Evolutionary conservation across 2,797 vertebrate genomes (phyloP).

Genomic region (Enteromius anoplus): DNA sequence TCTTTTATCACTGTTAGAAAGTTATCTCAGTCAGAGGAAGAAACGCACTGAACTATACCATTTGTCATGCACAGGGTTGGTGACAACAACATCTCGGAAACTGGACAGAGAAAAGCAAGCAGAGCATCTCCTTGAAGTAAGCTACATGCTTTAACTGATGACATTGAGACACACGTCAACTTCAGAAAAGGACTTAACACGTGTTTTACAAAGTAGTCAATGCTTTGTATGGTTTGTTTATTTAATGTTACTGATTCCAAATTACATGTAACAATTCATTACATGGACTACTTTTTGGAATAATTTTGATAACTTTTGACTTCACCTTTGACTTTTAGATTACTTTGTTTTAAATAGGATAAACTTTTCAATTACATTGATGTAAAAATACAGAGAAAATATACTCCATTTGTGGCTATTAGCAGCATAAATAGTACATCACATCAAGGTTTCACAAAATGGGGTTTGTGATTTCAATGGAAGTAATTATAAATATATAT

Average conservation of each 20-base stretch:
- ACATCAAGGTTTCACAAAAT: not conserved
- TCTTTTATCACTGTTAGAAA: slow-evolving; percentile 34
- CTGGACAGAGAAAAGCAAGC: slow-evolving; percentile 84
- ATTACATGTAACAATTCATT: no score
- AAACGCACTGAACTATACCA: not conserved
- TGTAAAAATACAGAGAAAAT: not conserved
- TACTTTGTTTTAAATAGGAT: not conserved
- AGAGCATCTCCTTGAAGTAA: slow-evolving; percentile 85
- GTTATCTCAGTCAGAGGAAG: not conserved
- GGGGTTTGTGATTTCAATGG: not conserved
- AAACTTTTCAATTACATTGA: not conserved
- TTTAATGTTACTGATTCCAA: no score
- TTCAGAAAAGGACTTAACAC: not conserved
- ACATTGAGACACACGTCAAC: no score
- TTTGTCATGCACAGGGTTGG: slow-evolving; percentile 72
- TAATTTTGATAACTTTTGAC: no score
- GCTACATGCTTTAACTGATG: not conserved
- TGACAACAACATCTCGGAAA: slow-evolving; percentile 84
- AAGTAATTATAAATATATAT: not conserved
- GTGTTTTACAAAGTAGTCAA: not conserved
- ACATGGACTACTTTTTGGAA: no score
- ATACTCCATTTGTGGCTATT: not conserved
- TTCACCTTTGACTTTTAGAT: no score
- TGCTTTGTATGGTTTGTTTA: not conserved
- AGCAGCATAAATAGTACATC: not conserved